These are phyloP conservation scores for Tokudaia muenninki DNA, from an alignment of 2,797 vertebrate species.

Conservation along the genomic window DNA sequence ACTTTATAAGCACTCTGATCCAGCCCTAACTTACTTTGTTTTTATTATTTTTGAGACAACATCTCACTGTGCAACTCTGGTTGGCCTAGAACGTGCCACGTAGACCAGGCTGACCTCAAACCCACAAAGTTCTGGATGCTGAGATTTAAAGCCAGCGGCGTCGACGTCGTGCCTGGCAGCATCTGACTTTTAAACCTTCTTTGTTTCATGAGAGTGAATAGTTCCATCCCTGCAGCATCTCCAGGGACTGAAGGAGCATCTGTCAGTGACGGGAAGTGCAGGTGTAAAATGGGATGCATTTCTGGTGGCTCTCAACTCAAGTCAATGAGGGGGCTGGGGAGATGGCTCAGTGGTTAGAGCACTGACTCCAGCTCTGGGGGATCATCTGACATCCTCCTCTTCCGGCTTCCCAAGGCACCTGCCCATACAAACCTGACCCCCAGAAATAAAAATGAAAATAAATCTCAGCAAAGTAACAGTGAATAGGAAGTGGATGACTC, in stretches of 20 bases:
- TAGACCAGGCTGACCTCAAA: neutral
- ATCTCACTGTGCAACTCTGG: neutral
- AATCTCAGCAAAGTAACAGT: neutral
- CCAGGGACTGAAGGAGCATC: neutral
- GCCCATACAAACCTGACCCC: neutral
- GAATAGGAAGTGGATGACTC: neutral
- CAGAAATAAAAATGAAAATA: neutral
- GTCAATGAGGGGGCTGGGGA: neutral
- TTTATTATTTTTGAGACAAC: neutral
- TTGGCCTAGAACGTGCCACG: neutral
- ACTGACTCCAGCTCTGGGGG: neutral
- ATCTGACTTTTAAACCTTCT: slow-evolving; percentile 43
- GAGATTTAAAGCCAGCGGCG: neutral
- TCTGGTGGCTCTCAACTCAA: neutral
- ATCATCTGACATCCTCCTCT: too few relatives aligned
- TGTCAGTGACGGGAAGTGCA: neutral
- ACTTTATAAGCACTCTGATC: neutral
- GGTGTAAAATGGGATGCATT: neutral
- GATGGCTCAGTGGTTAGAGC: neutral
- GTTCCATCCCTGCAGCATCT: neutral
- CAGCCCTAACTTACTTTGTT: neutral
- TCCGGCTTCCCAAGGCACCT: neutral
- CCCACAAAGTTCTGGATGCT: neutral
- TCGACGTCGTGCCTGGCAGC: neutral
- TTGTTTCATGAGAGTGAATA: neutral